Evolutionary conservation across 2,113 vertebrate genomes (phyloP).

Genomic region (Oenanthe melanoleuca): DNA sequence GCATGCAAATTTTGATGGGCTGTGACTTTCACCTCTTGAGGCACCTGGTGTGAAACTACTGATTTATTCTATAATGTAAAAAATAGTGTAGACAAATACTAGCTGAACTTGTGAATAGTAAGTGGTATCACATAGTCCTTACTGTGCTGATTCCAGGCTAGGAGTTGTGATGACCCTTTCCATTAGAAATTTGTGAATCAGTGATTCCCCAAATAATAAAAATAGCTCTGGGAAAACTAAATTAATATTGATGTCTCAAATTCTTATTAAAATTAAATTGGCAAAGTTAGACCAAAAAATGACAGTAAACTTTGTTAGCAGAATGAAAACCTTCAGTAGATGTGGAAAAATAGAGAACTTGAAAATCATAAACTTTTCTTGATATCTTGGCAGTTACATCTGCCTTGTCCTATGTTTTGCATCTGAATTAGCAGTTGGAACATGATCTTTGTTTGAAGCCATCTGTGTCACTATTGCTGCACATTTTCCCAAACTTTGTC

Average conservation of each 20-base stretch:
- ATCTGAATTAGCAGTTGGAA: neutral
- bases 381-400: neutral
- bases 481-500: neutral
- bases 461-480: neutral
- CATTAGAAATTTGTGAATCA: neutral
- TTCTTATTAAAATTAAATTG: neutral
- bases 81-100: neutral
- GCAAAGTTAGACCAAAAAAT: neutral
- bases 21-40: neutral
- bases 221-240: neutral
- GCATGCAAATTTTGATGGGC: neutral
- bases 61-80: neutral
- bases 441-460: neutral
- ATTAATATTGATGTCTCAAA: neutral
- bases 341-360: neutral
- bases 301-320: neutral
- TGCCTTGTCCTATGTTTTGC: neutral
- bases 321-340: neutral
- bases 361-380: neutral
- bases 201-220: neutral
- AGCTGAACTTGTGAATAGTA: neutral
- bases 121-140: neutral
- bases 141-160: neutral
- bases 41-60: neutral
- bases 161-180: neutral